These are phyloP conservation scores for Leucopternis melanops DNA, from an alignment of 2,113 vertebrate genomes.

Conservation along the genomic window DNA sequence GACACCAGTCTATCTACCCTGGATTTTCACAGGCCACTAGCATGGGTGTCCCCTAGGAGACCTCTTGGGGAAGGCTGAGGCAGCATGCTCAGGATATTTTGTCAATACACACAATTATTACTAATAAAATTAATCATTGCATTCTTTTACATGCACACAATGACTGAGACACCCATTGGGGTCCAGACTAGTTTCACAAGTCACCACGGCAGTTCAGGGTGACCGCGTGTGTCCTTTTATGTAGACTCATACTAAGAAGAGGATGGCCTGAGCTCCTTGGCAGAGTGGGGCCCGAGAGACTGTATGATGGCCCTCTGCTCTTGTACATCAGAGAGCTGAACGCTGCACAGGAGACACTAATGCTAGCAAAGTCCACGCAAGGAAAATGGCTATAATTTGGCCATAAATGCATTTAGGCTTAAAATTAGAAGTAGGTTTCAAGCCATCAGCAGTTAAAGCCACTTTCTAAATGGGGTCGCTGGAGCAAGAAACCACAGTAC, in stretches of 20 bases:
- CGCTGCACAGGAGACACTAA: neutral
- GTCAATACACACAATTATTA: neutral
- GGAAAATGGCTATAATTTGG: neutral
- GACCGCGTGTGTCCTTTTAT: neutral
- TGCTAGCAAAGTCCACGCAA: neutral
- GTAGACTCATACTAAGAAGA: neutral
- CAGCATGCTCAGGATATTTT: neutral
- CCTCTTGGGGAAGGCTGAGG: neutral
- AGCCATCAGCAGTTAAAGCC: neutral
- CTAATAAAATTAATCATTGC: neutral
- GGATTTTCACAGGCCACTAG: neutral
- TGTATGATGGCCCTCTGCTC: neutral
- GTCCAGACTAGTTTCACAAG: neutral
- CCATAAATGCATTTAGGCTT: neutral
- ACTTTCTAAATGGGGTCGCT: neutral
- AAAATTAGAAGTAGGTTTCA: neutral
- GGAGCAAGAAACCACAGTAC: neutral
- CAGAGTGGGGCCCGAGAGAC: neutral
- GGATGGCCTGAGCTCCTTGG: neutral
- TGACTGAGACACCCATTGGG: neutral
- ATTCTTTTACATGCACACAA: neutral
- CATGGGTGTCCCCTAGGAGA: accelerated
- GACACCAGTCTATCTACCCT: neutral
- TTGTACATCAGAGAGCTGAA: neutral
- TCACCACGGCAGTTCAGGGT: neutral